phyloP scores from a whole-genome alignment of 2,797 vertebrate species.

The Aratinga solstitialis region DNA sequence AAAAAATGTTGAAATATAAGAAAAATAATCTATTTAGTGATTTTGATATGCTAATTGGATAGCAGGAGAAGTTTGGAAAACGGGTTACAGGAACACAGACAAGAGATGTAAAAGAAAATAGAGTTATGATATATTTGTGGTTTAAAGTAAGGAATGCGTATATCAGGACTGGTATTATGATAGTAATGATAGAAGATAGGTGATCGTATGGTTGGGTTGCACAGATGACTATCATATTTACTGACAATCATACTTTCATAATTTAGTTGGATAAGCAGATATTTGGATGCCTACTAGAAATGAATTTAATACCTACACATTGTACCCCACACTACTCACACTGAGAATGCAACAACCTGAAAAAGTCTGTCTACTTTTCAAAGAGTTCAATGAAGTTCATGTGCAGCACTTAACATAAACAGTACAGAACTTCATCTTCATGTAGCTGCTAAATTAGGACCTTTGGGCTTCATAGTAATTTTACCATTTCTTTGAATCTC shows the following conservation, averaged over 20 bases:
- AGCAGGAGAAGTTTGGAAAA: neutral
- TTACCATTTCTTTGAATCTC: conserved; percentile 17
- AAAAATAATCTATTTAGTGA: neutral
- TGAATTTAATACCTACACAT: neutral
- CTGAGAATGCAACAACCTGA: neutral
- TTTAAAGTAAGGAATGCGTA: neutral
- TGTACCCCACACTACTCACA: neutral
- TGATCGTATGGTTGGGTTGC: neutral
- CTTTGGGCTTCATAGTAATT: conserved; percentile 11
- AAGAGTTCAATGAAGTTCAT: conserved; percentile 37
- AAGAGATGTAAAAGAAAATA: neutral
- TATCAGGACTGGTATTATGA: neutral
- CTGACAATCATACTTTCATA: neutral
- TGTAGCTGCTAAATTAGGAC: conserved; percentile 15
- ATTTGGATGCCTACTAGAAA: neutral
- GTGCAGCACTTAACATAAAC: neutral
- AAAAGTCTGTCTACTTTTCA: neutral
- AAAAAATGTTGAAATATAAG: neutral
- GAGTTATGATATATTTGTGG: neutral
- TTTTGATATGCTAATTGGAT: neutral
- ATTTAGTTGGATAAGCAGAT: neutral
- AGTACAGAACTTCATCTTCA: neutral
- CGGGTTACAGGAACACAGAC: neutral
- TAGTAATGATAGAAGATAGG: neutral
- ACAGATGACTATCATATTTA: neutral